These are phyloP conservation scores for Caradrina kadenii DNA, from an alignment of 2,888 invertebrate genomes.

Conservation along the genomic window DNA sequence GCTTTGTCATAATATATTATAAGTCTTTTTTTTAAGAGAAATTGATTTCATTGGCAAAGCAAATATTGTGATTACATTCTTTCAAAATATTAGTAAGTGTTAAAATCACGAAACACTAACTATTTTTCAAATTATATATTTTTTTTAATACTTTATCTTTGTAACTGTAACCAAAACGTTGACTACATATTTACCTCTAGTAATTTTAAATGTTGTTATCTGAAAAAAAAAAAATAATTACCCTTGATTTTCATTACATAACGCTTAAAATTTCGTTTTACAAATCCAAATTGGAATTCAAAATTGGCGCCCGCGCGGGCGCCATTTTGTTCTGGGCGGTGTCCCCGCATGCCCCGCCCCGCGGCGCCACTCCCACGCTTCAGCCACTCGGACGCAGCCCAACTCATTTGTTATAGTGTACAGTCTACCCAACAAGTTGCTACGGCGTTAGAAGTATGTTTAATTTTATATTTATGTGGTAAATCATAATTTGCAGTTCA, in stretches of 20 bases:
- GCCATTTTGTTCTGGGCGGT: slow-evolving; percentile 92
- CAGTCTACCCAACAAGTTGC: slow-evolving; percentile 81
- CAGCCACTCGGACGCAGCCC: slow-evolving; percentile 89
- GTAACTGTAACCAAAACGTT: background rate
- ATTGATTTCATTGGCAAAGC: background rate
- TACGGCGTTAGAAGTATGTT: slow-evolving; percentile 21
- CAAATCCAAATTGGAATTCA: slow-evolving; percentile 75
- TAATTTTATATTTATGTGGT: background rate
- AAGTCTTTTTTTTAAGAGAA: background rate
- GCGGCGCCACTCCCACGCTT: slow-evolving; percentile 85
- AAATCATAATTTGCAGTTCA: background rate
- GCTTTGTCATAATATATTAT: background rate
- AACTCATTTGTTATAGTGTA: slow-evolving; percentile 89
- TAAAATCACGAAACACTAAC: too few relatives aligned
- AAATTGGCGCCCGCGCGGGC: slow-evolving; percentile 90
- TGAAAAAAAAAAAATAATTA: background rate
- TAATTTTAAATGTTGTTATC: background rate
- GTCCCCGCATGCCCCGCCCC: slow-evolving; percentile 89
- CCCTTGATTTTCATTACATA: slow-evolving; percentile 16
- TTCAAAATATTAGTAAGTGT: background rate
- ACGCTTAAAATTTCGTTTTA: slow-evolving; percentile 32
- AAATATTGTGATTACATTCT: background rate
- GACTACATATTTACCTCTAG: background rate
- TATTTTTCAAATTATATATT: background rate
- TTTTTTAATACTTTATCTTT: background rate